These are phyloP conservation scores for Elgaria multicarinata DNA, from an alignment of 2,113 vertebrate genomes.

Conservation along the genomic window DNA sequence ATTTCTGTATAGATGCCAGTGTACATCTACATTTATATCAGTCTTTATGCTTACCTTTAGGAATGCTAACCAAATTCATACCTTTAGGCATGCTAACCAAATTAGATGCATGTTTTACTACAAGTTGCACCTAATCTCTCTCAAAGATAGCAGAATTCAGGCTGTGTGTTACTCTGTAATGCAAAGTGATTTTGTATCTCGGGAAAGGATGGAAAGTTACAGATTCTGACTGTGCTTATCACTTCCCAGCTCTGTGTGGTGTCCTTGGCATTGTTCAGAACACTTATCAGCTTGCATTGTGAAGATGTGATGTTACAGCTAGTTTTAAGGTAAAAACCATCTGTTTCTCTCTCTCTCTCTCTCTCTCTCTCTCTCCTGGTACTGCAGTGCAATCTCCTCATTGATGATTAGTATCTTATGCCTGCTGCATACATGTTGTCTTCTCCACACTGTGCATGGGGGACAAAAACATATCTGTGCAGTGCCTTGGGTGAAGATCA, in stretches of 20 bases:
- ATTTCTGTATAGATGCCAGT: background rate
- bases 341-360: background rate
- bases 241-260: constrained; percentile 90
- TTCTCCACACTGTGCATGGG: too few species aligned
- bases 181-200: constrained; percentile 23
- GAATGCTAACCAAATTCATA: background rate
- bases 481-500: background rate
- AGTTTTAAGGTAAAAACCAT: constrained; percentile 86
- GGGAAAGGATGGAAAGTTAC: constrained; percentile 7
- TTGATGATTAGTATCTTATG: background rate
- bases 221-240: constrained; percentile 50
- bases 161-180: constrained; percentile 41
- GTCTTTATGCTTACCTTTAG: background rate
- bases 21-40: constrained; percentile 14
- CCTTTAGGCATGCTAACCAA: constrained; percentile 7
- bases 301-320: constrained; percentile 98
- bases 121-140: constrained; percentile 26
- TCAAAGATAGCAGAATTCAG: background rate
- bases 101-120: constrained; percentile 33
- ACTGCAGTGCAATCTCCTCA: background rate
- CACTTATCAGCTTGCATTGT: constrained; percentile 93
- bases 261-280: constrained; percentile 93
- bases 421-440: background rate
- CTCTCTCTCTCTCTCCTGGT: background rate
- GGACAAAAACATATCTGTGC: background rate